Evolutionary conservation across 2,797 vertebrate genomes (phyloP).

Genomic region (Scomberomorus guttatus): DNA sequence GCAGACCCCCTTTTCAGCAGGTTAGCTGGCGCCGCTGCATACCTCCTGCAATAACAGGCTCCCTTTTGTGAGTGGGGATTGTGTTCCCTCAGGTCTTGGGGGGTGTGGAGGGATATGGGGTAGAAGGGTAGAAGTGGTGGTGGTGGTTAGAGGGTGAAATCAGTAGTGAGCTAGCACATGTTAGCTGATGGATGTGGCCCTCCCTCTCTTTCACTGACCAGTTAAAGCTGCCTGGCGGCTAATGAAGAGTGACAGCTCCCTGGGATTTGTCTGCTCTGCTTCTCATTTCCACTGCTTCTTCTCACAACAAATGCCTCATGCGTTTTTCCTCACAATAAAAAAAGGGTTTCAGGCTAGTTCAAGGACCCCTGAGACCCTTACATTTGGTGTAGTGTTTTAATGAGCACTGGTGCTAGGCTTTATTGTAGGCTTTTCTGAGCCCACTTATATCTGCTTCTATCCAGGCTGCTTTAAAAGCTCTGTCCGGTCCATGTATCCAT

Average conservation of each 20-base stretch:
- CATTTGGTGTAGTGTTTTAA: conserved; percentile 77
- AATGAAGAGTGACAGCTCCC: conserved; percentile 88
- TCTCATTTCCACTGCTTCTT: conserved; percentile 84
- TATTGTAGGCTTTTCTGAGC: conserved; percentile 65
- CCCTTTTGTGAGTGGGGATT: conserved; percentile 78
- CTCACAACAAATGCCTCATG: conserved; percentile 78
- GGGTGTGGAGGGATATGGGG: conserved; percentile 39
- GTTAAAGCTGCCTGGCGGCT: conserved; percentile 77
- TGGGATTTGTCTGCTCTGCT: conserved; percentile 81
- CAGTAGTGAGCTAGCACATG: conserved; percentile 77
- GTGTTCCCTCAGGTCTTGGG: conserved; percentile 69
- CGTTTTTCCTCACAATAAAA: conserved; percentile 70
- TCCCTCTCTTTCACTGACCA: conserved; percentile 78
- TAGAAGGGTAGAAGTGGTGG: conserved; percentile 59
- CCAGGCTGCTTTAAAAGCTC: conserved; percentile 66
- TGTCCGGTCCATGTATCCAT: conserved; percentile 54
- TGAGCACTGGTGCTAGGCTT: conserved; percentile 71
- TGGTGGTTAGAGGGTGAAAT: conserved; percentile 56
- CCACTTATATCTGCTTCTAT: conserved; percentile 62
- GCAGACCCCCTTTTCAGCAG: conserved; percentile 75
- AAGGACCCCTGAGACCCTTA: conserved; percentile 73
- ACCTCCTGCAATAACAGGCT: conserved; percentile 79
- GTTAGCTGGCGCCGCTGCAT: conserved; percentile 73
- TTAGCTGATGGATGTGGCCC: conserved; percentile 79
- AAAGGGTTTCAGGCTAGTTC: conserved; percentile 73